A percentile compares a stretch with the other conserved stretches of the same genome.
phyloP scores from a whole-genome alignment of 2,797 vertebrate genomes.

The Ciconia nigra region DNA sequence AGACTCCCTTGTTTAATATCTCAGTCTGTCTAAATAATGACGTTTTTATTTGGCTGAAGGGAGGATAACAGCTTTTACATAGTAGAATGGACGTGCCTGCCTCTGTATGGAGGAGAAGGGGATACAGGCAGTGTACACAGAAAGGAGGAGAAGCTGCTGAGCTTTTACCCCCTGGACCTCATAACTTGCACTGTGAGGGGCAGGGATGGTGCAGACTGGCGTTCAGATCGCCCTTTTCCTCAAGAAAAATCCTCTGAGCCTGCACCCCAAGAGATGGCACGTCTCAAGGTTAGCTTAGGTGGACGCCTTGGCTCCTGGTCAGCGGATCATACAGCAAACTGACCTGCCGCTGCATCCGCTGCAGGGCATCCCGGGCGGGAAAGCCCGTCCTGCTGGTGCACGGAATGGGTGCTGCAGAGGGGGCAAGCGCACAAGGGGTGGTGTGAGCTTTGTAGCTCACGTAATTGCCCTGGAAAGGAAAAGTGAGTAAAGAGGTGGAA shows the following conservation, averaged over 20 bases:
- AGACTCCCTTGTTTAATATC: not conserved
- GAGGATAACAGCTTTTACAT: not conserved
- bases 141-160: not conserved
- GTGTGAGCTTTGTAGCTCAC: not conserved
- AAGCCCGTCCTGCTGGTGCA: accelerated
- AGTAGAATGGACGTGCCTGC: not conserved
- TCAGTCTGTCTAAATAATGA: not conserved
- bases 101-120: not conserved
- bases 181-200: no score
- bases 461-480: not conserved
- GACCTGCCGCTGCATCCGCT: not conserved
- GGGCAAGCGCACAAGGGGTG: not conserved
- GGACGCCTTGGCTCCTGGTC: not conserved
- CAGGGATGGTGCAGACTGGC: accelerated
- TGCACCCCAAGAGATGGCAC: accelerated
- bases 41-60: not conserved
- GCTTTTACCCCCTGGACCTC: not conserved
- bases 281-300: accelerated
- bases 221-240: not conserved
- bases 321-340: accelerated
- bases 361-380: accelerated
- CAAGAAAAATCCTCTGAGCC: not conserved
- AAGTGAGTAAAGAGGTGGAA: not conserved
- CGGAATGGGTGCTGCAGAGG: not conserved
- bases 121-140: accelerated